Evolutionary conservation across 2,888 invertebrate genomes (phyloP).

Genomic region (Herminia tarsipennalis): DNA sequence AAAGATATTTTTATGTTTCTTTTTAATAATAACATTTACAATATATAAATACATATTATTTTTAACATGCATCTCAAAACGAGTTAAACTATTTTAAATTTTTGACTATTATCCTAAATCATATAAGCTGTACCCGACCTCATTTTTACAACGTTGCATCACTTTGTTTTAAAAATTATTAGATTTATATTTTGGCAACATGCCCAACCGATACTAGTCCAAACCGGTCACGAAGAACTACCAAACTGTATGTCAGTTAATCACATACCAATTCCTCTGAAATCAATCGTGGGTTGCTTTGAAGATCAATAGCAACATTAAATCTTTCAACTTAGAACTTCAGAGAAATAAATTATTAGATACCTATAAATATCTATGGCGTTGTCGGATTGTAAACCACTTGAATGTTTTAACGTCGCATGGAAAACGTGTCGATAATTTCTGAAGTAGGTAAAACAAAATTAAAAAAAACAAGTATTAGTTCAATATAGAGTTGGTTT

Average conservation of each 20-base stretch:
- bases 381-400: too few species aligned
- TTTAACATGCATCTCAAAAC: neutral
- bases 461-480: too few species aligned
- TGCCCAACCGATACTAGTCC: slow-evolving; percentile 53
- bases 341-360: too few species aligned
- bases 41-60: neutral
- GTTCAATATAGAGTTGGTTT: too few species aligned
- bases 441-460: too few species aligned
- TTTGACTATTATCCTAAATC: slow-evolving; percentile 17
- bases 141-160: slow-evolving; percentile 51
- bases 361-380: too few species aligned
- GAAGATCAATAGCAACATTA: neutral
- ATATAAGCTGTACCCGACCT: slow-evolving; percentile 39
- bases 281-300: neutral
- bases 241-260: neutral
- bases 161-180: slow-evolving; percentile 59
- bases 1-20: neutral
- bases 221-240: slow-evolving; percentile 8
- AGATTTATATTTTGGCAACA: slow-evolving; percentile 59
- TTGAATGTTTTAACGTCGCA: too few species aligned
- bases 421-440: too few species aligned
- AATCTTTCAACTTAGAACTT: too few species aligned
- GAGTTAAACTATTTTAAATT: slow-evolving; percentile 1
- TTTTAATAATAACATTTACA: too few species aligned
- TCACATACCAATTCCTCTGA: neutral